A percentile compares a stretch with the other conserved stretches of the same genome.
phyloP scores from a whole-genome alignment of 2,888 invertebrate genomes.

The Drosophila picticornis region DNA sequence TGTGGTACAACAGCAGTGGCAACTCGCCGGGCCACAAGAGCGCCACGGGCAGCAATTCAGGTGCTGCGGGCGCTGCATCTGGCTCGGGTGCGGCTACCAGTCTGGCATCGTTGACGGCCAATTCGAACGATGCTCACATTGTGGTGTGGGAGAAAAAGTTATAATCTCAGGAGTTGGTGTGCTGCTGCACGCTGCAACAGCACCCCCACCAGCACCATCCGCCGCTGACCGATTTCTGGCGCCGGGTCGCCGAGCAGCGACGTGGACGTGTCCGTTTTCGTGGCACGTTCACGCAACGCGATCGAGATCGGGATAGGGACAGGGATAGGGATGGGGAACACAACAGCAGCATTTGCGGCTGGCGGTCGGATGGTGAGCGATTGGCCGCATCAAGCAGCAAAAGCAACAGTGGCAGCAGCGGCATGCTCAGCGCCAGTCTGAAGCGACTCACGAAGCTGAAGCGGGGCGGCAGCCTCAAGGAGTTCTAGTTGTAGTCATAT shows the following conservation, averaged over 20 bases:
- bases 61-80: constrained; percentile 19
- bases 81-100: constrained; percentile 29
- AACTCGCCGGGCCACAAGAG: constrained; percentile 78
- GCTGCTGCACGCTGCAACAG: constrained; percentile 73
- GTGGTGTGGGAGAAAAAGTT: constrained; percentile 95
- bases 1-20: constrained; percentile 86
- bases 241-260: constrained; percentile 52
- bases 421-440: constrained; percentile 61
- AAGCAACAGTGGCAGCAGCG: constrained; percentile 29
- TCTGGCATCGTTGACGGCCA: constrained; percentile 87
- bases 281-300: constrained; percentile 64
- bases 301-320: constrained; percentile 54
- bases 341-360: constrained; percentile 4
- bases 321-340: neutral
- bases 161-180: constrained; percentile 86
- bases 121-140: constrained; percentile 94
- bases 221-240: constrained; percentile 53
- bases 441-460: constrained; percentile 79
- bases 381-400: neutral
- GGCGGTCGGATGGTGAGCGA: constrained; percentile 21
- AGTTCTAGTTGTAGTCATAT: constrained; percentile 60
- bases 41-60: constrained; percentile 4
- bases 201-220: constrained; percentile 73
- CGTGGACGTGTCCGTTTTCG: constrained; percentile 80
- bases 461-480: constrained; percentile 81